phyloP scores from a whole-genome alignment of 2,113 vertebrate species.

The Arizona elegans region DNA sequence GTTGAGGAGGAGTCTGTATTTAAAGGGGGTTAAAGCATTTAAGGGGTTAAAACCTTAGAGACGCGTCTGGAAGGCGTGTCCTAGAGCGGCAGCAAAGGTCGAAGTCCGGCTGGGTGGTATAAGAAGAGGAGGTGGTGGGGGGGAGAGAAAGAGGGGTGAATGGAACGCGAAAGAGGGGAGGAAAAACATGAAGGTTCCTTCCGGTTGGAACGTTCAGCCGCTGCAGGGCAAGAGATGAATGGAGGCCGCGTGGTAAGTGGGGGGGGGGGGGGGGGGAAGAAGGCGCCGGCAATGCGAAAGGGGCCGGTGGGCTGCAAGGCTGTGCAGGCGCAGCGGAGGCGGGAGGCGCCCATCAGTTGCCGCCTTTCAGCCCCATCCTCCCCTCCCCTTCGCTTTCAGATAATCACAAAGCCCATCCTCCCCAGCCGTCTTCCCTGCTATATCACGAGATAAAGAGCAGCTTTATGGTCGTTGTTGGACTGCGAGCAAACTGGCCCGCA shows the following conservation, averaged over 20 bases:
- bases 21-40: background rate
- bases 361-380: background rate
- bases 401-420: no score
- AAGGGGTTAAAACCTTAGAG: background rate
- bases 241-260: slow-evolving; percentile 9
- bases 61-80: background rate
- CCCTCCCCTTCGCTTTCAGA: background rate
- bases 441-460: no score
- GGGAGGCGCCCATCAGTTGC: background rate
- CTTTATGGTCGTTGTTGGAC: no score
- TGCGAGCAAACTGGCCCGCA: no score
- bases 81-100: background rate
- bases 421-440: background rate
- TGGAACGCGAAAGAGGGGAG: background rate
- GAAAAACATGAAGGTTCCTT: background rate
- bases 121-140: background rate
- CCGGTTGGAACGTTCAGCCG: slow-evolving; percentile 3
- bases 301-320: background rate
- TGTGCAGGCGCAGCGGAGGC: no score
- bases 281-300: background rate
- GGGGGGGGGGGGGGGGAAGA: background rate
- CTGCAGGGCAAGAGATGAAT: slow-evolving; percentile 4
- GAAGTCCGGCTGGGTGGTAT: no score
- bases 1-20: no score
- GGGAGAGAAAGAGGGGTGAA: background rate